Conservation (phyloP, 35 echinoderm and acorn worm genomes). For the Apostichopus parvimensis region DNA sequence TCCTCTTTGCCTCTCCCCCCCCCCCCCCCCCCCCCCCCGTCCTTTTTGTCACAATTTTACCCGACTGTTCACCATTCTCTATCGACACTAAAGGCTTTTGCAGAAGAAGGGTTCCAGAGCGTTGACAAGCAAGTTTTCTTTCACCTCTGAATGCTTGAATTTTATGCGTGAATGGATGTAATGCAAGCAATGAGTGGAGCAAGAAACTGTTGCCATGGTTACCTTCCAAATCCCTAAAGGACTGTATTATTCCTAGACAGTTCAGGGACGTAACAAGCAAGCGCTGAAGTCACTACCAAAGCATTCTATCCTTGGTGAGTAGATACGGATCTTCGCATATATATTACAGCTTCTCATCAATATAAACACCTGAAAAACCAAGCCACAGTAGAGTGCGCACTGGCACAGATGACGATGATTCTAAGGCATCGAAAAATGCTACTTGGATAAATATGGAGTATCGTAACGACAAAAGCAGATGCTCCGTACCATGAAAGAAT, state of each 20-base stretch:
- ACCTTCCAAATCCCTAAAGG: conserved; percentile 30
- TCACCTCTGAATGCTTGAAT: conserved; percentile 39
- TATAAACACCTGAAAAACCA: neutral
- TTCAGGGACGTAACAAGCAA: conserved; percentile 32
- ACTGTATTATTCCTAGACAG: conserved; percentile 38
- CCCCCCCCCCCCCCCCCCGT: neutral
- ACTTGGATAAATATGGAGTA: neutral
- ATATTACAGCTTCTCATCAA: conserved; percentile 4
- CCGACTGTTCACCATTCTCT: neutral
- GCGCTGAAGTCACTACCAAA: neutral
- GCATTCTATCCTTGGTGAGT: conserved; percentile 19
- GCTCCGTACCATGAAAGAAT: neutral
- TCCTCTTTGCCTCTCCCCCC: too few species aligned
- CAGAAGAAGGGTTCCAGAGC: neutral
- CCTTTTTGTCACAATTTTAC: neutral
- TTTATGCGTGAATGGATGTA: conserved; percentile 40
- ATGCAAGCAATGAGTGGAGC: conserved; percentile 36
- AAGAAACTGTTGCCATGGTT: conserved; percentile 9
- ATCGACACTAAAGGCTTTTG: neutral
- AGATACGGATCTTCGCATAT: neutral
- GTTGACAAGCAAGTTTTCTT: neutral
- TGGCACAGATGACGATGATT: neutral
- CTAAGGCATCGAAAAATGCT: neutral
- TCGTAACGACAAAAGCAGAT: neutral
- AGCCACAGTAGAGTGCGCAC: neutral